Base-by-base conservation (phyloP, 2,888 invertebrate genomes). In the Luffia ferchaultella region DNA sequence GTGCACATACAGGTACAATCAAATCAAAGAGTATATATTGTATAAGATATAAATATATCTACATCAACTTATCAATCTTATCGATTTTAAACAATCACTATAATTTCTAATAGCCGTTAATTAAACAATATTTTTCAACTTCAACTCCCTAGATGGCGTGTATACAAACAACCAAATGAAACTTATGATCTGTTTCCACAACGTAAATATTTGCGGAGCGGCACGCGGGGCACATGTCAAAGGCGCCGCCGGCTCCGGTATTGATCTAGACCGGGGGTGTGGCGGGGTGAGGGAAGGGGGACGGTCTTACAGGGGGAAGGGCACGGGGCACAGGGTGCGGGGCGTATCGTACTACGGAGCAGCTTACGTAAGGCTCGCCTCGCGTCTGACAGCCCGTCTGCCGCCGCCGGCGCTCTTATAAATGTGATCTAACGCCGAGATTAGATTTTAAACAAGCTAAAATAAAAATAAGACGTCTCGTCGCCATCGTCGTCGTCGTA, bases 121-220 rank as follows among this genome's bases (percentile, higher is more conserved):
- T 68, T 67, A 66, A 62, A 64, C 60, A 58, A 54, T 54, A 63
- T 65, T 64, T 64, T 63, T 63, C 59, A n/a, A n/a, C n/a, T n/a
- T n/a, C n/a, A n/a, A n/a, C n/a, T n/a, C n/a, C n/a, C n/a, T n/a
- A n/a, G n/a, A n/a, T n/a, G n/a, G n/a, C 12, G 30, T 30, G 30
- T 12, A 18, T 60, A 67, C 67, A 69, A 67, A 72, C 67, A 67
- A 58, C 56, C 67, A 70, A 75, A 74, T 73, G 65, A 72, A 75
- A 76, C 74, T 76, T 79, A 79, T 78, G 78, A 79, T 77, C 78
- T 72, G 79, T 74, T 76, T 71, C 73, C 75, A 70, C 74, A 76
- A 75, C 73, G 79, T 82, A 83, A 82, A 82, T 82, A 83, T 83
- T 82, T 76, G 79, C 76, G 62, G 73, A 71, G 72, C 64, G 71